These are phyloP conservation scores for Leptodirus hochenwartii DNA, from an alignment of 2,888 invertebrate species.

Conservation along the genomic window DNA sequence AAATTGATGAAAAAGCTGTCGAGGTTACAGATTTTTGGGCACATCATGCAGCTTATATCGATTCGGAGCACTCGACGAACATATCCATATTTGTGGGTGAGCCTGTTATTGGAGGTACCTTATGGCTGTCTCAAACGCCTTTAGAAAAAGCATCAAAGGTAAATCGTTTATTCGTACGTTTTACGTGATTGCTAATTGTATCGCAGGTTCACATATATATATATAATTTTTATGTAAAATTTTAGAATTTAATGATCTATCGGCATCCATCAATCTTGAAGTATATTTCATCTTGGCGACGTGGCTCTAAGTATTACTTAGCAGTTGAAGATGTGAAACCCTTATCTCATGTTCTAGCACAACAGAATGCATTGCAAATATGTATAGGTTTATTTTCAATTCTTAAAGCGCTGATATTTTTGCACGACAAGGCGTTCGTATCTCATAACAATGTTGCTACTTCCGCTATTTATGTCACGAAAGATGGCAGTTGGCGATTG, in stretches of 20 bases:
- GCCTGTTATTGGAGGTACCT: slow-evolving; percentile 39
- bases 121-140: slow-evolving; percentile 47
- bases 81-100: slow-evolving; percentile 64
- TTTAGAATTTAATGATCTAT: slow-evolving; percentile 67
- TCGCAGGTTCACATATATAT: background rate
- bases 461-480: slow-evolving; percentile 63
- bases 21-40: slow-evolving; percentile 68
- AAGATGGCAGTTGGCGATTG: slow-evolving; percentile 75
- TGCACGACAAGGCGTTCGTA: slow-evolving; percentile 62
- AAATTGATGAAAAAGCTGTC: slow-evolving; percentile 55
- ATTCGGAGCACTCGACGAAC: slow-evolving; percentile 37
- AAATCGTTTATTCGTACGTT: too few relatives aligned
- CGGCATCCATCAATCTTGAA: slow-evolving; percentile 75
- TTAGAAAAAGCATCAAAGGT: slow-evolving; percentile 65
- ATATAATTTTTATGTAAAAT: slow-evolving; percentile 12
- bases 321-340: slow-evolving; percentile 73
- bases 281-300: slow-evolving; percentile 65
- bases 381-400: slow-evolving; percentile 71
- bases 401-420: slow-evolving; percentile 61
- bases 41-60: slow-evolving; percentile 43
- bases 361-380: slow-evolving; percentile 59
- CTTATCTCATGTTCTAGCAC: slow-evolving; percentile 41
- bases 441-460: slow-evolving; percentile 73
- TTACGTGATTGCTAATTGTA: background rate
- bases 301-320: slow-evolving; percentile 54